Evolutionary conservation across 92 coral and sea anemone species (phyloP), one percentile per base, ranked within the genome.

Genomic region (Meandrina meandrites): DNA sequence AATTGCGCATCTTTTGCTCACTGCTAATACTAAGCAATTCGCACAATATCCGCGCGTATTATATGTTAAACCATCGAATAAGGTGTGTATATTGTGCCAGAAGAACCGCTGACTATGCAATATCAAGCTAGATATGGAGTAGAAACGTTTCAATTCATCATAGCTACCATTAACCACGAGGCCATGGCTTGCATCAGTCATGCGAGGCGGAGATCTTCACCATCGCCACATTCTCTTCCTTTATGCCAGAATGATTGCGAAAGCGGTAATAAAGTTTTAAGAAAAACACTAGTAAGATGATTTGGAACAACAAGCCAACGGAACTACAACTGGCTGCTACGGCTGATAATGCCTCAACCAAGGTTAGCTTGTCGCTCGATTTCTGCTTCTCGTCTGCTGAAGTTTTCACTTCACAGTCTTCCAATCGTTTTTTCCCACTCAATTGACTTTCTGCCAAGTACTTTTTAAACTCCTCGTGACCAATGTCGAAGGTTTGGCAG

Each of bases 401-500:
- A 14, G 60, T 16, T 21, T 56, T 60, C 67, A 21, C 5, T 60
- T 9, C 67, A 60, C 30, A 60, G 22, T 60, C 30, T 60, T n/a
- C n/a, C n/a, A n/a, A n/a, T n/a, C n/a, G n/a, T n/a, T 60, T 60
- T 60, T 60, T 1, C 7, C 67, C 67, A 22, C 67, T 60, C 67
- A 21, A n/a, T 64, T 11, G 31, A 64, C 32, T 64, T 64, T 64
- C 32, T 1, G 3, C 70, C 70, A 64, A n/a, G 70, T 64, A 64
- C 70, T n/a, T n/a, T 37, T 87, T 58, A 32, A 90, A 90, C 66
- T 81, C 83, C 3, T 77, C 73, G 37, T 76, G 84, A 10, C n/a
- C 50, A 57, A 90, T 78, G 64, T 78, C 84, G 60, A 80, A 90
- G 53, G 60, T 83, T 14, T 74, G 18, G 34, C 93, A 90, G 1